These are phyloP conservation scores for Coracopsis vasa DNA, from an alignment of 2,113 vertebrate species.

Conservation along the genomic window DNA sequence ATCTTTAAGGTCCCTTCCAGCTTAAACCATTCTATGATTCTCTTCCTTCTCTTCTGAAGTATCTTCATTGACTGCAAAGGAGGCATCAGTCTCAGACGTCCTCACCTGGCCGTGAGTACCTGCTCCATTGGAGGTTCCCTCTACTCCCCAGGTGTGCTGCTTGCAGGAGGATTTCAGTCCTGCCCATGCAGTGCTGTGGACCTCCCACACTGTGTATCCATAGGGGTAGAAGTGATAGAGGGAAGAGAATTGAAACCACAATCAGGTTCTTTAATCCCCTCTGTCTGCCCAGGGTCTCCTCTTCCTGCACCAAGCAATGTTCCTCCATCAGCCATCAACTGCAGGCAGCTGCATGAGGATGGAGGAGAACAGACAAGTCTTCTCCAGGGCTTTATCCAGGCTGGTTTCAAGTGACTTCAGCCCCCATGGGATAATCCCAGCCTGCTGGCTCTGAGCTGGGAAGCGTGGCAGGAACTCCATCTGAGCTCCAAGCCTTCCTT, in stretches of 20 bases:
- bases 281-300: not conserved
- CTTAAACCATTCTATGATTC: not conserved
- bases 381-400: not conserved
- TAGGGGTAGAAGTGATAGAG: not conserved
- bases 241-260: not conserved
- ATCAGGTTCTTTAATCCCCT: not conserved
- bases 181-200: not conserved
- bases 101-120: not conserved
- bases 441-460: not conserved
- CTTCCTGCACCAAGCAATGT: not conserved
- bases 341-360: not conserved
- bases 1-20: not conserved
- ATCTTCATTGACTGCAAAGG: not conserved
- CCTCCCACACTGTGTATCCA: not conserved
- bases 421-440: not conserved
- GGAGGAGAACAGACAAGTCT: not conserved
- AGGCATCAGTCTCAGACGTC: not conserved
- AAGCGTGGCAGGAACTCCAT: not conserved
- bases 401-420: not conserved
- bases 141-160: not conserved
- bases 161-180: not conserved
- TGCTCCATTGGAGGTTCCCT: fast-evolving
- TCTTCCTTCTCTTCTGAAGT: not conserved
- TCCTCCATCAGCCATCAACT: not conserved
- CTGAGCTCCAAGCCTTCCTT: not conserved